phyloP scores from a whole-genome alignment of 2,797 vertebrate species.

The Prionace glauca region DNA sequence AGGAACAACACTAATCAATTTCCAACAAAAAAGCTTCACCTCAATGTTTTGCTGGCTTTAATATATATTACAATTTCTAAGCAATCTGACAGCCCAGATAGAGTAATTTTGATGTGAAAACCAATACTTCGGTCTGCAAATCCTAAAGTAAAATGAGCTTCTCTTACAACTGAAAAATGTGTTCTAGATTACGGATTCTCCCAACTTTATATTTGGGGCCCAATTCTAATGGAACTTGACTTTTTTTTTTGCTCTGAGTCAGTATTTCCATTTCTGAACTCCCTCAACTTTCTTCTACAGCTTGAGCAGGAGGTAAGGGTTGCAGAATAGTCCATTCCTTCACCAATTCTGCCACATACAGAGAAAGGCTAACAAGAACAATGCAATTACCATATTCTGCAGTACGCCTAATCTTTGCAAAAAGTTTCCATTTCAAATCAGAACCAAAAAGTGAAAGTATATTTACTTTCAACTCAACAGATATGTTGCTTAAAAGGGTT shows the following conservation, averaged over 20 bases:
- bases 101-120: not conserved
- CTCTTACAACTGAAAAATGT: not conserved
- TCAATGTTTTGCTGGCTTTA: not conserved
- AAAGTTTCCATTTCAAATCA: not conserved
- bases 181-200: not conserved
- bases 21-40: not conserved
- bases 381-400: not conserved
- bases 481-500: not conserved
- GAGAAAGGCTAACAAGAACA: not conserved
- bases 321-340: not conserved
- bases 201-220: constrained; percentile 4
- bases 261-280: not conserved
- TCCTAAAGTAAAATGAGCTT: not conserved
- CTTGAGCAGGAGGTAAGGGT: not conserved
- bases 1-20: constrained; percentile 15
- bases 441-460: not conserved
- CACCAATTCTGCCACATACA: not conserved
- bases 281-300: not conserved
- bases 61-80: not conserved
- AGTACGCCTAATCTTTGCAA: not conserved
- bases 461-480: constrained; percentile 4
- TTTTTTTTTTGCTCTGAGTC: not conserved
- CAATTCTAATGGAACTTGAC: not conserved
- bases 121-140: not conserved
- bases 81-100: not conserved